These are phyloP conservation scores for Ceratina japonica DNA, from an alignment of 1,140 invertebrate species.

Conservation along the genomic window DNA sequence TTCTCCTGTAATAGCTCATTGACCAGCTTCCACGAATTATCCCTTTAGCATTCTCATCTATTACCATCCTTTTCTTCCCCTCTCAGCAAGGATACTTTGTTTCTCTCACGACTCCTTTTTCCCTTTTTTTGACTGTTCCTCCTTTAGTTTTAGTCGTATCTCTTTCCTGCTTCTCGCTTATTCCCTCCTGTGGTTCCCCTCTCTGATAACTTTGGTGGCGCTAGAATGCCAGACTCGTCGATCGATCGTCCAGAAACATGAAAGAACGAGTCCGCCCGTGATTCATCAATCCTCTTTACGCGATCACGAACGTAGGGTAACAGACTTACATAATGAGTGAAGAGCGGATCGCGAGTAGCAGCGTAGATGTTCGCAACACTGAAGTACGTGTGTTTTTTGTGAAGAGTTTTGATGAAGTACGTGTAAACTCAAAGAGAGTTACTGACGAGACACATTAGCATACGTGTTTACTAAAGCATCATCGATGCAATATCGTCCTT, in stretches of 20 bases:
- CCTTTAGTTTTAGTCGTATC: background rate
- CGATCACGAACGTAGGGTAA: slow-evolving; percentile 28
- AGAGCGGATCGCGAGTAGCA: slow-evolving; percentile 21
- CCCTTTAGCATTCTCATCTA: background rate
- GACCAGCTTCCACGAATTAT: background rate
- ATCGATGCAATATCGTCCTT: too few species aligned
- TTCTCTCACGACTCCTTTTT: background rate
- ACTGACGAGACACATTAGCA: too few species aligned
- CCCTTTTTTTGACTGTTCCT: too few species aligned
- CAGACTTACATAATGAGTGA: background rate
- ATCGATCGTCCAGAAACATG: slow-evolving; percentile 52
- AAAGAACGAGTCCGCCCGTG: slow-evolving; percentile 49
- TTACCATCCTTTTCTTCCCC: background rate
- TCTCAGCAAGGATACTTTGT: background rate
- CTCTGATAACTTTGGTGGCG: slow-evolving; percentile 25
- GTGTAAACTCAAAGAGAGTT: too few species aligned
- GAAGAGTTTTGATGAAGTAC: too few species aligned
- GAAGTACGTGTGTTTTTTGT: background rate
- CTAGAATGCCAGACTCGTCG: slow-evolving; percentile 27
- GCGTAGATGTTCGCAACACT: background rate
- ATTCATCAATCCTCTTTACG: slow-evolving; percentile 53
- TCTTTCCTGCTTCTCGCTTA: background rate
- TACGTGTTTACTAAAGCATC: too few species aligned
- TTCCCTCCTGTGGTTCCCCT: background rate
- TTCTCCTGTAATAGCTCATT: background rate